These are phyloP conservation scores for Cotesia vestalis DNA, from an alignment of 1,140 invertebrate genomes.

Conservation along the genomic window DNA sequence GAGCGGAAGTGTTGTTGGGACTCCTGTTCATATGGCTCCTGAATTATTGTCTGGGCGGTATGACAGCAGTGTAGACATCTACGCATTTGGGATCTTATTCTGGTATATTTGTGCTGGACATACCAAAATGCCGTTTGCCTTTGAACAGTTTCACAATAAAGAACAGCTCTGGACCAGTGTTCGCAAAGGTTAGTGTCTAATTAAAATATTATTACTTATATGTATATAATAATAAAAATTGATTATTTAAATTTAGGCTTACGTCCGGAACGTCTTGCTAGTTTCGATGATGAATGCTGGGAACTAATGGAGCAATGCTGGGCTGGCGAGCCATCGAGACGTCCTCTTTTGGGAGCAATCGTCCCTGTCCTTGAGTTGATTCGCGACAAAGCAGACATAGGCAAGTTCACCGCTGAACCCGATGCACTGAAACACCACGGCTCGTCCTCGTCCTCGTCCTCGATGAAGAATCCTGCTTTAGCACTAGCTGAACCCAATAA, in stretches of 20 bases:
- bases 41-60: slow-evolving; percentile 85
- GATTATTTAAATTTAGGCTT: slow-evolving; percentile 65
- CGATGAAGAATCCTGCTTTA: slow-evolving; percentile 48
- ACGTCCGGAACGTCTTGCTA: slow-evolving; percentile 78
- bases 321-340: slow-evolving; percentile 76
- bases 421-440: slow-evolving; percentile 40
- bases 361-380: slow-evolving; percentile 73
- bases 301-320: slow-evolving; percentile 87
- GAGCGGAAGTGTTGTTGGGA: slow-evolving; percentile 86
- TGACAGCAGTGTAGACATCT: slow-evolving; percentile 87
- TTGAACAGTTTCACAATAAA: slow-evolving; percentile 88
- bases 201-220: slow-evolving; percentile 9
- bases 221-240: slow-evolving; percentile 30
- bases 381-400: slow-evolving; percentile 52
- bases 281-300: slow-evolving; percentile 86
- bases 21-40: slow-evolving; percentile 92
- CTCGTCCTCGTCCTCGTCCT: slow-evolving; percentile 35
- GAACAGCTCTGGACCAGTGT: slow-evolving; percentile 89
- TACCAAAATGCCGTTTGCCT: slow-evolving; percentile 80
- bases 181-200: slow-evolving; percentile 73
- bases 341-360: slow-evolving; percentile 83
- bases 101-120: slow-evolving; percentile 91
- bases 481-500: slow-evolving; percentile 57
- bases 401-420: slow-evolving; percentile 48
- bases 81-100: slow-evolving; percentile 91